Base-by-base conservation (phyloP, 2,113 vertebrate species). In the Tretioscincus oriximinensis region DNA sequence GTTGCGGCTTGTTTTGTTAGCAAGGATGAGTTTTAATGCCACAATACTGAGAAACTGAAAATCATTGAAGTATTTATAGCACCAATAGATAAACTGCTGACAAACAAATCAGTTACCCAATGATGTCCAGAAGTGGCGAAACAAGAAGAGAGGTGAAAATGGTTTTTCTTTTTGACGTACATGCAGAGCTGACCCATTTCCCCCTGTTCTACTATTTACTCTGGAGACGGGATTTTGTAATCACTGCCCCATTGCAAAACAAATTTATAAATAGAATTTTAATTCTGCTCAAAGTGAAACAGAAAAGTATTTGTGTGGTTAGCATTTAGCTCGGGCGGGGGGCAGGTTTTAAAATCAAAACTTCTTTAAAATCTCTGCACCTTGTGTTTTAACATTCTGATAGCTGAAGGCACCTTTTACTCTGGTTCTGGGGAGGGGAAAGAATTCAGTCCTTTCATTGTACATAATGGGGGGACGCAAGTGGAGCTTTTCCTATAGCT, bases 221-320 rank as follows among this genome's bases (percentile, higher is more conserved):
- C 71, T 24, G 0, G 2, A 76, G 2, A 76, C 58, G 41, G 35
- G 63, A 24, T 63, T 70, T 73, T 85, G 79, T 54, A 69, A 21
- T 81, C 64, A 78, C 24, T 70, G 41, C 35, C 14, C 72, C 65
- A 79, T 71, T 90, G 71, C 79, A 81, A 90, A 90, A 69, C 5
- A 41, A 28, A 45, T 82, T 83, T 78, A 9, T 28, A 7, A 51
- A 75, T 24, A 2, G 31, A 63, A 77, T 71, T 47, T 61, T 10
- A 51, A 14, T 54, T 28, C 72, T 28, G 9, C 7, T 22, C 16
- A 54, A 54, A 66, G 65, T 28, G 65, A 66, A n/a, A 18, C 54
- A 58, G 51, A 20, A 60, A 54, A 73, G 54, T 51, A 73, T 51
- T 31, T 4, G 2, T 73, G 71, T 29, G 28, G 21, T 51, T 58